phyloP scores from a whole-genome alignment of 2,113 vertebrate genomes.

The Pelobates fuscus region DNA sequence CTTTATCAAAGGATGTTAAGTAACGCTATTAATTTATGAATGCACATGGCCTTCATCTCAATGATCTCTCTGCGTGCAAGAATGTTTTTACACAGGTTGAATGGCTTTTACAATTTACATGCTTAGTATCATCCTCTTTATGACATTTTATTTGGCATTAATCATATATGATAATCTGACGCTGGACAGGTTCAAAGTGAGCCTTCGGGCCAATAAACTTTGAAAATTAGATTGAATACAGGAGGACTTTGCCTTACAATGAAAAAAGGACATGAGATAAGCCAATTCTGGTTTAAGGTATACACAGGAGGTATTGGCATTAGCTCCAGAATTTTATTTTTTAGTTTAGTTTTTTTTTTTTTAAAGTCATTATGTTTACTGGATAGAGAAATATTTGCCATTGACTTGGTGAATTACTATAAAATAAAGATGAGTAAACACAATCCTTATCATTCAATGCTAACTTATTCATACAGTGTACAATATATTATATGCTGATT shows the following conservation, averaged over 20 bases:
- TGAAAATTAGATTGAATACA: conserved; percentile 9
- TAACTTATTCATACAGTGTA: too few relatives aligned
- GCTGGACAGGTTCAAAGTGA: conserved; percentile 10
- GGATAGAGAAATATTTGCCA: not conserved
- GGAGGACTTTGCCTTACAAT: conserved; percentile 5
- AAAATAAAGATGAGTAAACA: too few relatives aligned
- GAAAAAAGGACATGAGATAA: not conserved
- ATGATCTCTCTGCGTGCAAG: conserved; percentile 43
- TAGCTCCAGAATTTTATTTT: too few relatives aligned
- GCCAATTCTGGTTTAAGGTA: too few relatives aligned
- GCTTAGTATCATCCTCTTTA: conserved; percentile 11
- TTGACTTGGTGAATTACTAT: too few relatives aligned
- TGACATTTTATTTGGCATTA: conserved; percentile 30
- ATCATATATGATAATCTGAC: conserved; percentile 23
- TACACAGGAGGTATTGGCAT: too few relatives aligned
- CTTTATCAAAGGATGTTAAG: conserved; percentile 45
- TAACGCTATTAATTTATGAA: conserved; percentile 45
- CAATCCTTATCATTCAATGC: too few relatives aligned
- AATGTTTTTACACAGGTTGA: conserved; percentile 29
- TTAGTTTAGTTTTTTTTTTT: too few relatives aligned
- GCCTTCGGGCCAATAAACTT: not conserved
- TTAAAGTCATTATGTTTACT: conserved; percentile 11
- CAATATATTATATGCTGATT: too few relatives aligned
- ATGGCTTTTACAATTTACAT: conserved; percentile 1
- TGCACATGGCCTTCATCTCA: conserved; percentile 21